Base-by-base conservation (phyloP, 2,888 invertebrate genomes). In the Rotaria sp. region DNA sequence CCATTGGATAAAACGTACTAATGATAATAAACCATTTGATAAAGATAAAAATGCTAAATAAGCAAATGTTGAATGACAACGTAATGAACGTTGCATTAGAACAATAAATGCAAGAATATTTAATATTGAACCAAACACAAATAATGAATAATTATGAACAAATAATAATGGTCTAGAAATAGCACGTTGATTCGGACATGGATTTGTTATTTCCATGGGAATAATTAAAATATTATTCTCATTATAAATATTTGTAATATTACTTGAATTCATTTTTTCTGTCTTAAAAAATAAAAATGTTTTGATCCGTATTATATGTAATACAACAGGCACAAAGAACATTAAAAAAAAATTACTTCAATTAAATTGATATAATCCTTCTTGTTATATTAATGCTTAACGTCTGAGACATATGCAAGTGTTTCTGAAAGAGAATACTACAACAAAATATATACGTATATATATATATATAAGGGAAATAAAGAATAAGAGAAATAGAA, bases 61-160 rank as follows among this genome's bases (percentile, higher is more conserved):
- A 4, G 80, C 80, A n/a, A 80, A 80, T 80, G 80, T 80, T 45
- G 80, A 80, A 80, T 80, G 80, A n/a, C 80, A 45, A 41, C 80
- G 80, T 45, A 80, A 45, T 45, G 80, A 80, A 45, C 45, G 1
- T 45, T 80, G 80, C 80, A 80, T 80, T 0, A 80, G 26, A n/a
- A 80, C n/a, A 45, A 41, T n/a, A 45, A 80, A 80, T 45, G 80
- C 80, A 11, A 80, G 45, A n/a, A 80, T n/a, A 45, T 80, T 80
- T 15, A 45, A 80, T n/a, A 80, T n/a, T 45, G 80, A 80, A 80
- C 80, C 80, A 45, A 80, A 80, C 4, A 80, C 13, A 18, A 80
- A 80, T n/a, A 80, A n/a, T 26, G 80, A 80, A 80, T 80, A 80
- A 80, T 80, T 80, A 45, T 80, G 80, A 80, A 80, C n/a, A 80